Evolutionary conservation across 2,888 invertebrate species (phyloP), one percentile per base, ranked within the genome.

Genomic region (Anagyrus pseudococci): DNA sequence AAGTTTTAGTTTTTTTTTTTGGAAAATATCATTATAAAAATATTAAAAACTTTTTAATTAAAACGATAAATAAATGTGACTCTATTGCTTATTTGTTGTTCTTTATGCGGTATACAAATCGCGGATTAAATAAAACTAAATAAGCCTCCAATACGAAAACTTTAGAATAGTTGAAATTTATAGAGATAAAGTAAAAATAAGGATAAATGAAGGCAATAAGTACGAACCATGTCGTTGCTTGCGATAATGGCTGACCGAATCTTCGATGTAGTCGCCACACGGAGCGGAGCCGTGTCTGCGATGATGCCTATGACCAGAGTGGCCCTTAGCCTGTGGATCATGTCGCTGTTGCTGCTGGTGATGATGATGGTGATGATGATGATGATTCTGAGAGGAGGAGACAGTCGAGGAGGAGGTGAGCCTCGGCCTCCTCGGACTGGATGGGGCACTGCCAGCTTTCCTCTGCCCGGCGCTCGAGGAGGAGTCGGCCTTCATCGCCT

Each of bases 401-500:
- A 75, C 76, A 48, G 82, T 82, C 54, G 83, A 83, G 8, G 81
- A 81, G 37, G 83, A 83, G 46, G 82, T 80, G 26, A 82, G 73
- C 61, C 82, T 73, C 2, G 83, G 83, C 70, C 82, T 83, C 15
- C 81, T 75, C 48, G 82, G 82, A 15, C 76, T 71, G 67, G 79
- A 73, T 64, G 84, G 65, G 81, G 83, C 69, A 81, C 83, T 78
- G 83, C 79, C 72, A 82, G 80, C 70, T 82, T 74, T 71, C 83
- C 77, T 69, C 83, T 73, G 70, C 83, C 77, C 68, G 81, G 83
- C 64, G 80, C 82, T n/a, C 75, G 80, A 72, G 77, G 81, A 70
- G 71, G 78, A 71, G 70, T 81, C 71, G 72, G 83, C 81, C 77
- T 84, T 83, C 82, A 86, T 81, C 75, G 89, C 83, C 82, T 88